These are phyloP conservation scores for Drosophila prostipennis DNA, from an alignment of 2,888 invertebrate species.

Conservation along the genomic window DNA sequence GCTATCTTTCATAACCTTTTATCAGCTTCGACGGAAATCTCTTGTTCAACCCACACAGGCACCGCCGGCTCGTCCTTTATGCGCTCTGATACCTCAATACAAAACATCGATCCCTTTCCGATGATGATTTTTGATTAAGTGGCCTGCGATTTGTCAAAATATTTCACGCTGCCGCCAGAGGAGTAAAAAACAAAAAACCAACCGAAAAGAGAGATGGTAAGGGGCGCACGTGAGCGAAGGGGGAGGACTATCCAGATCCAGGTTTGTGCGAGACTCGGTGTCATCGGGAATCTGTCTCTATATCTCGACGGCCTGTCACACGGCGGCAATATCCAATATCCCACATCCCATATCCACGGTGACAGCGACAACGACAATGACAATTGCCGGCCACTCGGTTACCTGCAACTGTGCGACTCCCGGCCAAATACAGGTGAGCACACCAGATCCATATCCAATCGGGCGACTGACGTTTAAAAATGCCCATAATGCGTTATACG, in stretches of 20 bases:
- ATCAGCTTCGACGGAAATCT: conserved; percentile 70
- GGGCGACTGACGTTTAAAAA: conserved; percentile 70
- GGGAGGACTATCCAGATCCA: conserved; percentile 30
- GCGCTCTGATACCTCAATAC: conserved; percentile 68
- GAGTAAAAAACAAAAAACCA: conserved; percentile 3
- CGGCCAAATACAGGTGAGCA: conserved; percentile 39
- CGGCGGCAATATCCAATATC: conserved; percentile 26
- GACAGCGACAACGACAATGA: conserved; percentile 54
- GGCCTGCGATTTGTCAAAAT: conserved; percentile 81
- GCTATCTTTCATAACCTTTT: conserved; percentile 52
- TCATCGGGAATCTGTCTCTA: conserved; percentile 68
- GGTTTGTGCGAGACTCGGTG: conserved; percentile 55
- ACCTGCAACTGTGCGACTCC: conserved; percentile 76
- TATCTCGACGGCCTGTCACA: conserved; percentile 41
- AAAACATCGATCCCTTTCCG: conserved; percentile 77
- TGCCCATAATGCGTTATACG: conserved; percentile 48
- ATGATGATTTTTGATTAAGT: conserved; percentile 82
- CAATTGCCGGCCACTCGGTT: conserved; percentile 63
- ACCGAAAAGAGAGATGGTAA: background rate
- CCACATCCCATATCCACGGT: conserved; percentile 11
- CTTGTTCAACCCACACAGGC: conserved; percentile 56
- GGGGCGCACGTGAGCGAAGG: conserved; percentile 63
- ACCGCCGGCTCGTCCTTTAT: conserved; percentile 61
- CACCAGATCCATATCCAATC: conserved; percentile 46
- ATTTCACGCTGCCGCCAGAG: conserved; percentile 69